These are phyloP conservation scores for Formica selysi DNA, from an alignment of 1,140 invertebrate genomes.

Conservation along the genomic window DNA sequence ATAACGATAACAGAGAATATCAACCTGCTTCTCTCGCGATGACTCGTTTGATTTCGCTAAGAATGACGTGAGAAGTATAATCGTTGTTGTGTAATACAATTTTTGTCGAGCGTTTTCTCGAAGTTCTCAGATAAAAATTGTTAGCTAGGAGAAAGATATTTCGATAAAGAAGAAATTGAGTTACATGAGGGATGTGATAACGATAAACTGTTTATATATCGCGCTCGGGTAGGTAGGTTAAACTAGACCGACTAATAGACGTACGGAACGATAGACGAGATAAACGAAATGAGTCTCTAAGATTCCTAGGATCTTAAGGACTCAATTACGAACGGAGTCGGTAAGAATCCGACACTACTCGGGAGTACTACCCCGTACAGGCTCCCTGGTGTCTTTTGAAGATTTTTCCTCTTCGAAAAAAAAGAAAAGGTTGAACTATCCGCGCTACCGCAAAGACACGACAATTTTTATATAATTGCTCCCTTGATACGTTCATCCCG, in stretches of 20 bases:
- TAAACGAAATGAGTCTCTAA: too few relatives aligned
- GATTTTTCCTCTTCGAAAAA: too few relatives aligned
- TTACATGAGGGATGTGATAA: neutral
- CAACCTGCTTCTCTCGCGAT: neutral
- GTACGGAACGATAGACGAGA: too few relatives aligned
- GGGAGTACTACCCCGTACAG: too few relatives aligned
- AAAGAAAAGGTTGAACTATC: slow-evolving; percentile 20
- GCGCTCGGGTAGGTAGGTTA: slow-evolving; percentile 11
- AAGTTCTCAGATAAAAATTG: neutral
- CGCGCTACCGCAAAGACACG: slow-evolving; percentile 41
- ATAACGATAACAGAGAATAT: neutral
- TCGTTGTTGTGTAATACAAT: neutral
- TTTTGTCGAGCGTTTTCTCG: neutral
- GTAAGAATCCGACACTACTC: too few relatives aligned
- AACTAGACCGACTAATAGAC: too few relatives aligned
- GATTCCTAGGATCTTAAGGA: too few relatives aligned
- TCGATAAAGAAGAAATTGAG: neutral
- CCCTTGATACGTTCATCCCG: slow-evolving; percentile 46
- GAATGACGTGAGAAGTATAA: too few relatives aligned
- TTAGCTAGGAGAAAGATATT: neutral
- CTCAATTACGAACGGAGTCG: too few relatives aligned
- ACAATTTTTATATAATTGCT: slow-evolving; percentile 62
- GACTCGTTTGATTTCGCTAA: neutral
- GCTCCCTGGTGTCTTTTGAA: too few relatives aligned
- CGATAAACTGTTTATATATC: slow-evolving; percentile 25